Base-by-base conservation (phyloP, 2,888 invertebrate species). In the Bombylius major region DNA sequence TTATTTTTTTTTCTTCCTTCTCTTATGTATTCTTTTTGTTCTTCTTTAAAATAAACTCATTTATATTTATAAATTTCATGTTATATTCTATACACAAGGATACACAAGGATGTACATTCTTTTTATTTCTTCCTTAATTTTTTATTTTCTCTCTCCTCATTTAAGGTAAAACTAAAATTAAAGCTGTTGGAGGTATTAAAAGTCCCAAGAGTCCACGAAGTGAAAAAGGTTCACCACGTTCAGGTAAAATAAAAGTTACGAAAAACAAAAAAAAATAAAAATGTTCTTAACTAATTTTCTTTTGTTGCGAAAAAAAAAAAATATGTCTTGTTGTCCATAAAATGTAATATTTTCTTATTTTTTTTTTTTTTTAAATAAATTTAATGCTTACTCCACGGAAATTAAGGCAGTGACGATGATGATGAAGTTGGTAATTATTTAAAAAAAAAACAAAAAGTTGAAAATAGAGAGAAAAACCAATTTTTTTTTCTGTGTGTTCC, bases 321-420 rank as follows among this genome's bases (percentile, higher is more conserved):
- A 36, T 7, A 36, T 36, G 7, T 36, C 7, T 36, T 7, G 5
- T 5, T 36, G 34, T 36, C 7, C 8, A 36, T 36, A 36, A 7
- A 36, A 36, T 11, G 11, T 4, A 42, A 42, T 42, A 11, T 42
- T 11, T 42, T 11, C 3, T 11, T 42, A 11, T 11, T 11, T 42
- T 11, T 4, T 1, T 42, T 11, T 42, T 11, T 42, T 11, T 42
- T 11, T 4, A 39, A 4, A 42, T 42, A 66, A 53, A 70, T 31
- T 67, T 68, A 5, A 61, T 61, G 34, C 56, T 42, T 49, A 13
- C 56, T 57, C 52, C 53, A 39, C n/a, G 45, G 47, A 12, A 45
- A 50, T 54, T 14, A 61, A 71, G 72, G 67, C 65, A 70, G 72
- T 63, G 70, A 72, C 54, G 74, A 71, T 55, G 70, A 69, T 52